phyloP scores from a whole-genome alignment of 64 coral and sea anemone genomes.

The Dendrophyllia cribrosa region DNA sequence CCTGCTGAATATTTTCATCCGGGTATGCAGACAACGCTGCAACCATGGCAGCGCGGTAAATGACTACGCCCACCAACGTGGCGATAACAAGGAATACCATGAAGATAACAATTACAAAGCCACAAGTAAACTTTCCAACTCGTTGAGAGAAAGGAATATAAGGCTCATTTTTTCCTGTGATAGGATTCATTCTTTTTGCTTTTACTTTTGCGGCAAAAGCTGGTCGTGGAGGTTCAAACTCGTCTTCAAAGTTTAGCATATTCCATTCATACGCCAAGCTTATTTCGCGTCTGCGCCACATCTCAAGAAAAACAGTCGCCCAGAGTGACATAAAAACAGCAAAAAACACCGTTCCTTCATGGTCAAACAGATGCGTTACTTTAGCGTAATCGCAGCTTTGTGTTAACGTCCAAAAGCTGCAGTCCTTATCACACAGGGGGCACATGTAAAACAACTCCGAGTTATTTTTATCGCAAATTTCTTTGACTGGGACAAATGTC shows the following conservation, averaged over 20 bases:
- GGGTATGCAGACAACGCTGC: constrained; percentile 80
- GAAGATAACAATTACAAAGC: constrained; percentile 64
- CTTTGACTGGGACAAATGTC: constrained; percentile 78
- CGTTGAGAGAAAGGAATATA: constrained; percentile 69
- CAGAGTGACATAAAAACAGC: constrained; percentile 94
- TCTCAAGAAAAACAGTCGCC: constrained; percentile 92
- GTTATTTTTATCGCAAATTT: constrained; percentile 89
- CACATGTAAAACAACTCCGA: constrained; percentile 94
- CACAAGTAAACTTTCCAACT: constrained; percentile 62
- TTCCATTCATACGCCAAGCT: constrained; percentile 95
- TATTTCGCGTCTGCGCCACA: constrained; percentile 91
- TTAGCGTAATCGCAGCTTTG: constrained; percentile 84
- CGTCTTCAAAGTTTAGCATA: constrained; percentile 86
- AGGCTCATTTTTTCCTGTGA: constrained; percentile 82
- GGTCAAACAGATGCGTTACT: constrained; percentile 89
- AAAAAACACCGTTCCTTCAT: constrained; percentile 97
- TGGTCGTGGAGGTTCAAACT: constrained; percentile 91
- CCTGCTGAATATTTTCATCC: constrained; percentile 71
- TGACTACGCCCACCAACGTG: constrained; percentile 79
- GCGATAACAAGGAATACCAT: constrained; percentile 88
- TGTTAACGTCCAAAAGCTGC: constrained; percentile 90
- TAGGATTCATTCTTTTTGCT: constrained; percentile 66
- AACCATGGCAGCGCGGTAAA: constrained; percentile 90
- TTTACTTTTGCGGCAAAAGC: constrained; percentile 68
- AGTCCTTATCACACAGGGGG: constrained; percentile 91